Percentiles rank a stretch among this genome's conserved stretches.
phyloP scores from a whole-genome alignment of 2,797 vertebrate species.

The Trematomus bernacchii region DNA sequence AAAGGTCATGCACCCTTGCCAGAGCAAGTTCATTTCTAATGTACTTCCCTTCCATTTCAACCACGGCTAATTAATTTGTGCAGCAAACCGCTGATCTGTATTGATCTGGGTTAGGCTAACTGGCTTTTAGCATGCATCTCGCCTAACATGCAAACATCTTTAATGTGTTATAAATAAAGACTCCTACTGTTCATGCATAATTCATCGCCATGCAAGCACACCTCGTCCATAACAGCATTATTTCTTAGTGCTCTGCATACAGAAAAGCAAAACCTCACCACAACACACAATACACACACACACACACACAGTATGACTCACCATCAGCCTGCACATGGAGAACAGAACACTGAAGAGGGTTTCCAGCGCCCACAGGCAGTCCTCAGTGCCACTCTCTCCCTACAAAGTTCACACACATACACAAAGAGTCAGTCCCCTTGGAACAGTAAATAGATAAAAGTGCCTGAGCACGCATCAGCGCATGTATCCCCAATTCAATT shows the following conservation, averaged over 20 bases:
- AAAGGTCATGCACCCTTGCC: constrained; percentile 58
- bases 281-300: constrained; percentile 32
- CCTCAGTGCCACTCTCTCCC: constrained; percentile 94
- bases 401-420: constrained; percentile 74
- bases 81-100: constrained; percentile 60
- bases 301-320: constrained; percentile 82
- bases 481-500: constrained; percentile 26
- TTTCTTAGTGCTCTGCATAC: constrained; percentile 49
- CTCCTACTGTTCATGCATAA: constrained; percentile 73
- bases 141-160: constrained; percentile 68
- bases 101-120: constrained; percentile 64
- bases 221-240: constrained; percentile 38
- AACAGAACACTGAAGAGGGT: constrained; percentile 96
- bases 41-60: constrained; percentile 47
- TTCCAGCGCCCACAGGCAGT: constrained; percentile 95
- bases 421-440: constrained; percentile 31
- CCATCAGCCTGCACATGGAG: constrained; percentile 98
- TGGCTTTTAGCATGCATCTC: constrained; percentile 51
- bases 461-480: constrained; percentile 17
- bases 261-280: constrained; percentile 55
- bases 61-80: constrained; percentile 63
- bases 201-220: constrained; percentile 48
- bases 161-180: constrained; percentile 75
- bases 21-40: constrained; percentile 44
- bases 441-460: constrained; percentile 49